Percentiles rank a stretch among this genome's conserved stretches.
phyloP scores from a whole-genome alignment of 2,113 vertebrate genomes.

The Thinocorus orbignyianus region DNA sequence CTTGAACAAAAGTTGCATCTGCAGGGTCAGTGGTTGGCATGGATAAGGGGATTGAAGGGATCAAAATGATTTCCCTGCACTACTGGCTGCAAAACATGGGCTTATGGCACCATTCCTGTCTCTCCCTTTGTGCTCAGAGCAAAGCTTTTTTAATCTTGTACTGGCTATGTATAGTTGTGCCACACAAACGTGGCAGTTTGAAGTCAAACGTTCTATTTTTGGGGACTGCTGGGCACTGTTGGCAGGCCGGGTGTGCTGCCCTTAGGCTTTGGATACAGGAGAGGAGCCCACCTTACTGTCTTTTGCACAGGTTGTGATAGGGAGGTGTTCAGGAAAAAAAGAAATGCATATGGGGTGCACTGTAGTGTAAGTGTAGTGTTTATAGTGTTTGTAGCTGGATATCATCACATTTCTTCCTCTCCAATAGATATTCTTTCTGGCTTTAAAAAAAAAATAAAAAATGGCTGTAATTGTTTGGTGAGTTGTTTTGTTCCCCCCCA shows the following conservation, averaged over 20 bases:
- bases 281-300: background rate
- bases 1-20: constrained; percentile 59
- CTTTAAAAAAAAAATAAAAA: background rate
- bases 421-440: background rate
- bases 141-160: constrained; percentile 55
- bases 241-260: background rate
- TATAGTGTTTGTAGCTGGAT: background rate
- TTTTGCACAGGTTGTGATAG: background rate
- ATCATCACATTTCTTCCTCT: background rate
- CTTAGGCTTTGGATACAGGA: background rate
- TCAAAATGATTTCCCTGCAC: constrained; percentile 47
- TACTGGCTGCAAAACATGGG: constrained; percentile 59
- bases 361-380: background rate
- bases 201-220: constrained; percentile 47
- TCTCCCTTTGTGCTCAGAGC: constrained; percentile 44
- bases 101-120: constrained; percentile 59
- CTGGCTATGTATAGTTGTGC: constrained; percentile 41
- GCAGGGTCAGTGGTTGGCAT: constrained; percentile 50
- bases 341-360: background rate
- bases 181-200: constrained; percentile 33
- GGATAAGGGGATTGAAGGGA: constrained; percentile 65
- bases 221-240: background rate
- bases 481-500: background rate
- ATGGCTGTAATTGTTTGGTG: background rate
- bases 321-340: background rate